A percentile compares a stretch with the other conserved stretches of the same genome.
Evolutionary conservation across 1,140 invertebrate genomes (phyloP).

Genomic region (Rhyacophila brunnea): DNA sequence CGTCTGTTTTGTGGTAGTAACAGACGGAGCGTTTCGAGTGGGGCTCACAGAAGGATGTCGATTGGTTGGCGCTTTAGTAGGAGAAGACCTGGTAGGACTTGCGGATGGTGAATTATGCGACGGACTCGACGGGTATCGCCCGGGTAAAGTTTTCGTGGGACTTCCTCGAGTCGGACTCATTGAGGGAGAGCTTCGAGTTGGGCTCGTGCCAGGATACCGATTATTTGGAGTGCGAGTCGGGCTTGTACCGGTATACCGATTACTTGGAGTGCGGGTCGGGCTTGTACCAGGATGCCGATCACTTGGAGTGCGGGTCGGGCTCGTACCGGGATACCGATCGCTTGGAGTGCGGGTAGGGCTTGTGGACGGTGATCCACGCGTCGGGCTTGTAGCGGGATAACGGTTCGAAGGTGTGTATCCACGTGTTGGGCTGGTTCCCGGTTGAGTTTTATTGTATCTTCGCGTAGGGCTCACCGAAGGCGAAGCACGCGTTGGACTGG

Average conservation of each 20-base stretch:
- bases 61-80: neutral
- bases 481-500: slow-evolving; percentile 18
- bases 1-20: slow-evolving; percentile 1
- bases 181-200: neutral
- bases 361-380: slow-evolving; percentile 4
- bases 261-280: slow-evolving; percentile 36
- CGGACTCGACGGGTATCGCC: too few species aligned
- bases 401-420: slow-evolving; percentile 33
- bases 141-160: too few species aligned
- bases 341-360: slow-evolving; percentile 37
- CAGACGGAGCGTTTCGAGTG: neutral
- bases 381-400: slow-evolving; percentile 24
- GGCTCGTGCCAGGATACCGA: neutral
- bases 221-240: too few species aligned
- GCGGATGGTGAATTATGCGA: too few species aligned
- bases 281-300: neutral
- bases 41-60: slow-evolving; percentile 2
- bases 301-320: too few species aligned
- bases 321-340: too few species aligned
- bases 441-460: slow-evolving; percentile 24
- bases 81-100: neutral
- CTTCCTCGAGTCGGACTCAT: too few species aligned
- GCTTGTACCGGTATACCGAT: too few species aligned
- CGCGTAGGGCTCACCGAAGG: slow-evolving; percentile 34
- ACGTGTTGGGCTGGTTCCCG: too few species aligned